Conservation (phyloP, 1,140 invertebrate genomes). For the Branchinecta lindahli region DNA sequence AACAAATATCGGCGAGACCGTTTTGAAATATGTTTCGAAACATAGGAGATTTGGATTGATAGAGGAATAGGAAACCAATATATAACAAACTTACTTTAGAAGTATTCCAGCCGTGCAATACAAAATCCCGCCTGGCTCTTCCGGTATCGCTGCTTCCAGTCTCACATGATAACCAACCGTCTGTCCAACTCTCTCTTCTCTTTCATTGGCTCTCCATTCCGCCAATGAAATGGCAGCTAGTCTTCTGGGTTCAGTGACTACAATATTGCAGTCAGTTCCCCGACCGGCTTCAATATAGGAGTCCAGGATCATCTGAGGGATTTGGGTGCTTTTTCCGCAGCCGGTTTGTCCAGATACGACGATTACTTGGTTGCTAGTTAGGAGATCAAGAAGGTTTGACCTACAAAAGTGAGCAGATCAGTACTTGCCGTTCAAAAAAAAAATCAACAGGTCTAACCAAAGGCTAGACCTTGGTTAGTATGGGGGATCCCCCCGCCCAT, state of each 20-base stretch:
- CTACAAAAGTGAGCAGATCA: not conserved
- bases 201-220: conserved; percentile 31
- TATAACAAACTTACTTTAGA: conserved; percentile 21
- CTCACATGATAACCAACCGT: conserved; percentile 25
- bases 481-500: not conserved
- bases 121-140: conserved; percentile 37
- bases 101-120: conserved; percentile 50
- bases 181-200: conserved; percentile 25
- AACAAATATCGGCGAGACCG: too few species aligned
- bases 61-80: conserved; percentile 13
- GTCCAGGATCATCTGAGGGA: conserved; percentile 37
- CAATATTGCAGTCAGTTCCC: conserved; percentile 36
- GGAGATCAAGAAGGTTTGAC: conserved; percentile 14
- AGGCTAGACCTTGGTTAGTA: too few species aligned
- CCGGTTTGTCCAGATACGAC: conserved; percentile 33
- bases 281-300: conserved; percentile 29
- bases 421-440: not conserved
- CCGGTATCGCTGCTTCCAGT: conserved; percentile 29
- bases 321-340: conserved; percentile 33
- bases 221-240: conserved; percentile 39
- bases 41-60: not conserved
- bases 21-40: too few species aligned
- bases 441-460: not conserved
- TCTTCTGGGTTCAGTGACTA: conserved; percentile 39
- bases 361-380: conserved; percentile 28